These are phyloP conservation scores for Bufo gargarizans DNA, from an alignment of 2,113 vertebrate genomes.

Conservation along the genomic window DNA sequence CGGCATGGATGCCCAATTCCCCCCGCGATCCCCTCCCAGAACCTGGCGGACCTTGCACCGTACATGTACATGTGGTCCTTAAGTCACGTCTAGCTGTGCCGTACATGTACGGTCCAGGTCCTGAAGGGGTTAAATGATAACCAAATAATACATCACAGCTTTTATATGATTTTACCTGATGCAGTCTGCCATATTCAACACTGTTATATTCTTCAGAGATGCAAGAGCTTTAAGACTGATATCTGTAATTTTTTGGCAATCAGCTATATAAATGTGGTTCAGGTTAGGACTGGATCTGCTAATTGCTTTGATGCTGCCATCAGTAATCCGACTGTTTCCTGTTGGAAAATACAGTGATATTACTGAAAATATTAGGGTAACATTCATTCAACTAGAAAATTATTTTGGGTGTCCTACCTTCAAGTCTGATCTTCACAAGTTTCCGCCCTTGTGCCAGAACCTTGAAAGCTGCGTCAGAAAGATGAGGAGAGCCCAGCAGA, in stretches of 20 bases:
- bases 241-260: constrained; percentile 78
- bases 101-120: no score
- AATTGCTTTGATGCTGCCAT: constrained; percentile 73
- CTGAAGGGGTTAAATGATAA: not conserved
- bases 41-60: no score
- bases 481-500: constrained; percentile 73
- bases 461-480: constrained; percentile 76
- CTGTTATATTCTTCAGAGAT: constrained; percentile 69
- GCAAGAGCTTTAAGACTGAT: constrained; percentile 71
- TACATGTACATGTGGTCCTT: no score
- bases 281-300: constrained; percentile 75
- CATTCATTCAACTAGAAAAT: not conserved
- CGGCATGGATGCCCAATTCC: no score
- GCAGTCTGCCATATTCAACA: constrained; percentile 79
- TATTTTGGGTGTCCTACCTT: constrained; percentile 67
- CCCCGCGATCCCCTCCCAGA: no score
- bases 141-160: not conserved
- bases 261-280: constrained; percentile 70
- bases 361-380: not conserved
- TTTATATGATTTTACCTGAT: constrained; percentile 68
- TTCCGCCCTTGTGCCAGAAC: constrained; percentile 69
- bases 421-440: constrained; percentile 72
- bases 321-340: constrained; percentile 80
- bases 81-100: no score
- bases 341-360: constrained; percentile 53